Base-by-base conservation (phyloP, 2,888 invertebrate species). In the Conops quadrifasciatus region DNA sequence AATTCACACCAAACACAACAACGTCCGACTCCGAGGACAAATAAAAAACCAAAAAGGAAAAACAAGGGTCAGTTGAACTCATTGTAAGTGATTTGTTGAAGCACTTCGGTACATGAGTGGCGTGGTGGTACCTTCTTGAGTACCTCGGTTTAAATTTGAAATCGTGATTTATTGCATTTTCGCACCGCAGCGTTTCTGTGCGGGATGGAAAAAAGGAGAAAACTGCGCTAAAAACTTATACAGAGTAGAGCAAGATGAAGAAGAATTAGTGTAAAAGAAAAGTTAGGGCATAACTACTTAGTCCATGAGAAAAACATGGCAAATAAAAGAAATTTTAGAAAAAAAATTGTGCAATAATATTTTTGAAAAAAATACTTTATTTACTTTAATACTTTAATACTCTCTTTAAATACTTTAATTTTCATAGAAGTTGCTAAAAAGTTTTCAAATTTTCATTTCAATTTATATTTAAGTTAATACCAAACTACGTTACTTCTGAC, bases 151-250 rank as follows among this genome's bases (percentile, higher is more conserved):
- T 43, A 43, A 43, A 43, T 11, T 62, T 62, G 43, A 62, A 45
- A 28, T 36, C 67, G 47, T 67, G 60, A 67, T 67, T 67, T 67
- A 67, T 67, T 53, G 19, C 47, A 59, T 60, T 67, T 67, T 49
- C 67, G 59, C 49, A 49, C 60, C 45, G 47, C 21, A 53, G 21
- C 21, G 53, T n/a, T n/a, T 2, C 7, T n/a, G 30, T n/a, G 36
- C n/a, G 11, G 1, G 9, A 2, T 19, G 43, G 16, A 28, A 30
- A 28, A 7, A 58, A 26, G 26, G 26, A 58, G 26, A 58, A 5
- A 13, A 24, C 21, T 56, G n/a, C 19, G 28, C 16, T 15, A 59
- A n/a, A 13, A 7, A 28, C 11, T 16, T 16, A n/a, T 5, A 49
- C 16, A 19, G 30, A n/a, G 16, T 16, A 13, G 5, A 26, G 19